Evolutionary conservation across 2,888 invertebrate genomes (phyloP).

Genomic region (Merodon equestris): DNA sequence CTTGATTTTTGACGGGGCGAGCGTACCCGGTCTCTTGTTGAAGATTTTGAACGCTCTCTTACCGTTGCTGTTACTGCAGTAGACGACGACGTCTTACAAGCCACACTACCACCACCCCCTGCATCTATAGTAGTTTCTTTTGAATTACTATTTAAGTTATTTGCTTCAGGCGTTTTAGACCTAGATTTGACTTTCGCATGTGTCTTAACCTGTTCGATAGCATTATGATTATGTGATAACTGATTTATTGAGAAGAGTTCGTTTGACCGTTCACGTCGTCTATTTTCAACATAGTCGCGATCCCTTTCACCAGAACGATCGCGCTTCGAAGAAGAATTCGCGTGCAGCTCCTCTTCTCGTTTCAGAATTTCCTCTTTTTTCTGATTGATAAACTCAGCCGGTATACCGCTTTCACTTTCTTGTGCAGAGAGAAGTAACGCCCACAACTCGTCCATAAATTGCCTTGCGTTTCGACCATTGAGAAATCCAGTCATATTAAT

Average conservation of each 20-base stretch:
- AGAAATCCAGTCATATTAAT: constrained; percentile 99
- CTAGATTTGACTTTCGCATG: constrained; percentile 77
- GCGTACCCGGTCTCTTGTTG: constrained; percentile 74
- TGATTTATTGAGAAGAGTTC: constrained; percentile 60
- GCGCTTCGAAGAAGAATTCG: constrained; percentile 51
- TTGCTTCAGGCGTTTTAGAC: constrained; percentile 76
- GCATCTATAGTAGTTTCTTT: constrained; percentile 63
- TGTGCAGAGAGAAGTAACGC: constrained; percentile 95
- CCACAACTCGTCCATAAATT: constrained; percentile 99
- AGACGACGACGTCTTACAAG: constrained; percentile 35
- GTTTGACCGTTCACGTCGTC: constrained; percentile 70
- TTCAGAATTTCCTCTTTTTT: constrained; percentile 98
- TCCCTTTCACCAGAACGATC: constrained; percentile 68
- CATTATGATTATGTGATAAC: constrained; percentile 62
- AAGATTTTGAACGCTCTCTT: constrained; percentile 74
- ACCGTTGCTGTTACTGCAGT: constrained; percentile 53
- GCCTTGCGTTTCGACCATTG: constrained; percentile 97
- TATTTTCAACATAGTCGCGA: constrained; percentile 74
- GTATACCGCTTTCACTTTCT: constrained; percentile 96
- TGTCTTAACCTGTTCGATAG: constrained; percentile 72
- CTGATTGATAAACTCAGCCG: constrained; percentile 94
- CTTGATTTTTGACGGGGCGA: constrained; percentile 74
- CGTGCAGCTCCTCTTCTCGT: constrained; percentile 80
- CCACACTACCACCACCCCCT: constrained; percentile 32
- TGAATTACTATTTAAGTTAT: constrained; percentile 71